These are phyloP conservation scores for Timema podura DNA, from an alignment of 2,888 invertebrate species.

Conservation along the genomic window DNA sequence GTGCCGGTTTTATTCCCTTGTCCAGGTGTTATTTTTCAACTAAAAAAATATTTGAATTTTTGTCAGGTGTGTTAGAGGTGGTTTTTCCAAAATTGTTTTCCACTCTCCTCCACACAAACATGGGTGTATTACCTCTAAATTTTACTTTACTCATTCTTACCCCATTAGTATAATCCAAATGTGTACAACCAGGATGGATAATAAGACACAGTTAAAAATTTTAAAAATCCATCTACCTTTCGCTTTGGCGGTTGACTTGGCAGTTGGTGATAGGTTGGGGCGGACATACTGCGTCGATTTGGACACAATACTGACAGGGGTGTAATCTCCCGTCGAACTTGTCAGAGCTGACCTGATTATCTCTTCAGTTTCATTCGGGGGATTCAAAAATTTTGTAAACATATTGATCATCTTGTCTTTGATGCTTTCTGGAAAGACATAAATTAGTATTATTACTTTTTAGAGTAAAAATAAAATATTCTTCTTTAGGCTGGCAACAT, in stretches of 20 bases:
- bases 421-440: constrained; percentile 25
- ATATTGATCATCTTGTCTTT: constrained; percentile 28
- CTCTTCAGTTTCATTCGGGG: constrained; percentile 26
- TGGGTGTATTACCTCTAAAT: too few relatives aligned
- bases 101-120: too few relatives aligned
- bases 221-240: not conserved
- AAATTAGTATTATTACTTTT: not conserved
- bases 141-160: too few relatives aligned
- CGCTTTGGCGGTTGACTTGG: not conserved
- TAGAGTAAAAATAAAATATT: not conserved
- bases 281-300: not conserved
- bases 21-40: too few relatives aligned
- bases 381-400: constrained; percentile 25
- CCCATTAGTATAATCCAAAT: too few relatives aligned
- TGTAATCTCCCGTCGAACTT: constrained; percentile 29
- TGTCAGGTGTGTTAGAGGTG: too few relatives aligned
- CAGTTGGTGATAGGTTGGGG: too few relatives aligned
- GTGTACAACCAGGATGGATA: too few relatives aligned
- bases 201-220: too few relatives aligned
- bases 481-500: not conserved
- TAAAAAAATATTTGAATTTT: too few relatives aligned
- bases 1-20: too few relatives aligned
- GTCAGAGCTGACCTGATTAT: constrained; percentile 24
- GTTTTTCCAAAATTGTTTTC: too few relatives aligned
- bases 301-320: constrained; percentile 20